phyloP scores from a whole-genome alignment of 92 coral and sea anemone genomes.

The Anthopleura xanthogrammica region DNA sequence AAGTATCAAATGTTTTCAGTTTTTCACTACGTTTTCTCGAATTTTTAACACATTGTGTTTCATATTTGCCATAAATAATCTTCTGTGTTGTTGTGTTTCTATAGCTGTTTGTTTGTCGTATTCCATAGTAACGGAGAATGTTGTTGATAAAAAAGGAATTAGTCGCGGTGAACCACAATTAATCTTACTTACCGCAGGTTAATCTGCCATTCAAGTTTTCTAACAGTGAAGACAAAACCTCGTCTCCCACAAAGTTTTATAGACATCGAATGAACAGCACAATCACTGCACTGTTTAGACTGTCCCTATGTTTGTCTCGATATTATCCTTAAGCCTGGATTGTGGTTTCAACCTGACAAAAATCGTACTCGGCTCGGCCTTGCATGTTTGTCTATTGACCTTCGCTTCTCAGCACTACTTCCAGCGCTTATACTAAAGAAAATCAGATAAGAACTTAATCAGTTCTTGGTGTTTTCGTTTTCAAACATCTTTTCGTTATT shows the following conservation, averaged over 20 bases:
- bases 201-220: neutral
- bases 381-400: too few relatives aligned
- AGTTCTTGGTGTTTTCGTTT: too few relatives aligned
- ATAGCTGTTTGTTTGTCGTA: neutral
- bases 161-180: neutral
- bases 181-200: neutral
- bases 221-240: neutral
- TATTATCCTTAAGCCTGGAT: too few relatives aligned
- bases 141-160: neutral
- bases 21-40: too few relatives aligned
- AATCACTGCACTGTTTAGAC: neutral
- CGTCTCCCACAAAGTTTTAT: neutral
- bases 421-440: too few relatives aligned
- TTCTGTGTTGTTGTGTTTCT: neutral
- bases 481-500: too few relatives aligned
- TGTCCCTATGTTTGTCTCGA: neutral
- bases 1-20: too few relatives aligned
- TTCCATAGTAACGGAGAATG: neutral
- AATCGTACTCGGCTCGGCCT: too few relatives aligned
- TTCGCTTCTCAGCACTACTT: too few relatives aligned
- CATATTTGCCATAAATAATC: neutral
- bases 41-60: too few relatives aligned
- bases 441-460: too few relatives aligned
- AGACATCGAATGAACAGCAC: neutral
- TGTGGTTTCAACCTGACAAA: too few relatives aligned